Conservation (phyloP, 2,888 invertebrate genomes). For the Hedya salicella region DNA sequence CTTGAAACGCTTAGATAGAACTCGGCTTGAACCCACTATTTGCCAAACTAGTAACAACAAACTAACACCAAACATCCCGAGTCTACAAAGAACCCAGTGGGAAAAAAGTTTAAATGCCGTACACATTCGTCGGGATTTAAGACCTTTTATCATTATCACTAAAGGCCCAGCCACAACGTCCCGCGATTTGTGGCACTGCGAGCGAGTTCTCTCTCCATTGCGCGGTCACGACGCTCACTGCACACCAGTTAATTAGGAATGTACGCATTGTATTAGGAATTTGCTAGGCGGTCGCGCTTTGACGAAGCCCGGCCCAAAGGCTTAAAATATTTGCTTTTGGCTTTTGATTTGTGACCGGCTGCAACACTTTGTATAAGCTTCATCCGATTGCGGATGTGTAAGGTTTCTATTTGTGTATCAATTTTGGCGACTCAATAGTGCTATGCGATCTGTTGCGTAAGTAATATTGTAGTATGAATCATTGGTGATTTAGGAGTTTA, state of each 20-base stretch:
- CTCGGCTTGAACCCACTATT: slow-evolving; percentile 15
- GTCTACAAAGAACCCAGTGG: neutral
- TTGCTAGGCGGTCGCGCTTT: too few relatives aligned
- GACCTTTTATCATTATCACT: neutral
- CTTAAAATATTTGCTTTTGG: slow-evolving; percentile 23
- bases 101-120: neutral
- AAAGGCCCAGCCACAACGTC: too few relatives aligned
- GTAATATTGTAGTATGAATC: too few relatives aligned
- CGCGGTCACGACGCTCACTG: too few relatives aligned
- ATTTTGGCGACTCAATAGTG: neutral
- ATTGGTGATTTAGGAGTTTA: too few relatives aligned
- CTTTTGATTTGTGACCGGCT: slow-evolving; percentile 35
- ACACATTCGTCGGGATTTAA: neutral
- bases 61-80: slow-evolving; percentile 25
- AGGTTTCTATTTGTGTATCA: slow-evolving; percentile 15
- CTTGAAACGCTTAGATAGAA: slow-evolving; percentile 24
- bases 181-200: too few relatives aligned
- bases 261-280: too few relatives aligned
- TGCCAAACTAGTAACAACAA: slow-evolving; percentile 30
- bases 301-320: too few relatives aligned
- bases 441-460: neutral
- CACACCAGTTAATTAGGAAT: too few relatives aligned
- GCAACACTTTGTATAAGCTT: slow-evolving; percentile 31
- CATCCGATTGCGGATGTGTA: slow-evolving; percentile 23
- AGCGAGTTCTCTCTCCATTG: too few relatives aligned